Evolutionary conservation across 2,113 vertebrate genomes (phyloP).

Genomic region (Rhinolophus sinicus): DNA sequence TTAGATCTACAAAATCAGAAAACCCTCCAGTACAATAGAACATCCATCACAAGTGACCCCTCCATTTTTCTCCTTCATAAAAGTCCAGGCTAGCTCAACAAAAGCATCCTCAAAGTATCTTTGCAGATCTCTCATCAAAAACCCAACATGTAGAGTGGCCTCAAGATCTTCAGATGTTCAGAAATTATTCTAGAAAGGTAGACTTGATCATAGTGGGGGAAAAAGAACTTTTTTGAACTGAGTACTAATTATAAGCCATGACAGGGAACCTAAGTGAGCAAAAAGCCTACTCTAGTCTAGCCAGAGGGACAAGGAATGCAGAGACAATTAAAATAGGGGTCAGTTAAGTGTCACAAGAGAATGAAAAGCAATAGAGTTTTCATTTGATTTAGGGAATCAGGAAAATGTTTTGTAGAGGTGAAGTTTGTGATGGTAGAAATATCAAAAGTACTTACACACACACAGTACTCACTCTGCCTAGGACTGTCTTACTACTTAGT

Average conservation of each 20-base stretch:
- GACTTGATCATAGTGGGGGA: neutral
- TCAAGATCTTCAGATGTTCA: neutral
- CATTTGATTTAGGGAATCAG: neutral
- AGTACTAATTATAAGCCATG: neutral
- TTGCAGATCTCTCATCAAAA: neutral
- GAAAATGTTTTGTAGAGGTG: neutral
- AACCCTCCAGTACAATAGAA: neutral
- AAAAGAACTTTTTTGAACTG: neutral
- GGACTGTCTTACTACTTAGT: neutral
- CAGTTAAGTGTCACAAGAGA: neutral
- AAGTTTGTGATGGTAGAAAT: neutral
- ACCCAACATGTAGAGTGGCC: neutral
- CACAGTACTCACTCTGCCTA: neutral
- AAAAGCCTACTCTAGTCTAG: neutral
- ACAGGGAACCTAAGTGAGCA: neutral
- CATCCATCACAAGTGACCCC: neutral
- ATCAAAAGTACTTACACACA: neutral
- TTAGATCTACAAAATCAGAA: neutral
- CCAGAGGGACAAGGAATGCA: neutral
- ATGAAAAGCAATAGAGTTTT: neutral
- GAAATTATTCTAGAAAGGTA: neutral
- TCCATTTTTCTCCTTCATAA: neutral
- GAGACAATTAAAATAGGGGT: neutral
- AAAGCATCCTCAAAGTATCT: neutral
- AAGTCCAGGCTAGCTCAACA: neutral